These are phyloP conservation scores for Montifringilla adamsi DNA, from an alignment of 2,113 vertebrate genomes.

Conservation along the genomic window DNA sequence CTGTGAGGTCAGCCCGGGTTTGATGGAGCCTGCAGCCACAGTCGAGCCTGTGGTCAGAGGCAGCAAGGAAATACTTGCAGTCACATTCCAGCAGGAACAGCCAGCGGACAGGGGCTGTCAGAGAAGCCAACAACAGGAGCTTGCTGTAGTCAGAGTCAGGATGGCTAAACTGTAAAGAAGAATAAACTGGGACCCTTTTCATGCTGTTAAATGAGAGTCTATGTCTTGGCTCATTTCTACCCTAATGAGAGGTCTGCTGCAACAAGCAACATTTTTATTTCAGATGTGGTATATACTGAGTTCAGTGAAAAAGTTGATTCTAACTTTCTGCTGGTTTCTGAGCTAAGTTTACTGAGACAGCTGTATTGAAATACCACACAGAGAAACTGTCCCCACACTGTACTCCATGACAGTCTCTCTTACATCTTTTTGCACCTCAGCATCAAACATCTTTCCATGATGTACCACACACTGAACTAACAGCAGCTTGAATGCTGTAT, in stretches of 20 bases:
- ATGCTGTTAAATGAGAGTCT: neutral
- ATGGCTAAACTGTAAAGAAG: neutral
- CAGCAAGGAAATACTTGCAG: neutral
- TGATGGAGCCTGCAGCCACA: neutral
- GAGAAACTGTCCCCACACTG: neutral
- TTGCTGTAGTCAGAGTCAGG: neutral
- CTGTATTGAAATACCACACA: neutral
- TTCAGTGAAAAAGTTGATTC: neutral
- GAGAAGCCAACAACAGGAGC: neutral
- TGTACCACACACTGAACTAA: fast-evolving
- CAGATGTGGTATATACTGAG: neutral
- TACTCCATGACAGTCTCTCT: neutral
- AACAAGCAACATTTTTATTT: neutral
- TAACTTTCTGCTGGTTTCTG: neutral
- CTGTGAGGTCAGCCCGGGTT: neutral
- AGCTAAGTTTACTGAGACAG: neutral
- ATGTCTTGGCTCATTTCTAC: neutral
- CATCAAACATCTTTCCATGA: neutral
- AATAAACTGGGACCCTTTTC: neutral
- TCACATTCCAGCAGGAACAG: neutral
- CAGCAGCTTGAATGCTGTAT: neutral
- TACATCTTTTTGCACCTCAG: neutral
- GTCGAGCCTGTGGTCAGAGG: neutral
- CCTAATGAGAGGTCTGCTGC: neutral
- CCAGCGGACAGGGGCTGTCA: neutral